Evolutionary conservation across 2,797 vertebrate species (phyloP), one percentile per base, ranked within the genome.

Genomic region (Myotis daubentonii): DNA sequence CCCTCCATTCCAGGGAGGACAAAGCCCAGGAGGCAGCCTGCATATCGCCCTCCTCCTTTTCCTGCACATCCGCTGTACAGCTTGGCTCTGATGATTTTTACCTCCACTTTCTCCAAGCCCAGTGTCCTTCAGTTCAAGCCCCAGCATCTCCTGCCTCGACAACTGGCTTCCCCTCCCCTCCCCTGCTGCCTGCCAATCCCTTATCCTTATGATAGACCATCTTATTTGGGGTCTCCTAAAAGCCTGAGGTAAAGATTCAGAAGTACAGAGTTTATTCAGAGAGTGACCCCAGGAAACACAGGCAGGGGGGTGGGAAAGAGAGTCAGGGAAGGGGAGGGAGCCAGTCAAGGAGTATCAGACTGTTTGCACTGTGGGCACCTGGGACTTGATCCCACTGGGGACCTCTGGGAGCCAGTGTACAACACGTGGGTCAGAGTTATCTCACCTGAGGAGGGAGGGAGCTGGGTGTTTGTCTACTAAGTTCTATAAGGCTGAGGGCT

Each of bases 21-120:
- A 41, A 36, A 86, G 92, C 97, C 81, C 72, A 11, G 92, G 94
- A 94, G 89, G 74, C 57, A 62, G 82, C 38, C 16, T 78, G 84
- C 38, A n/a, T 22, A 19, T 20, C 0, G 0, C 16, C 49, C 38
- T 89, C 47, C 62, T 82, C 41, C 79, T 93, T 79, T 68, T 25
- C 33, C 62, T 55, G 22, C n/a, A 6, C 12, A 49, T 44, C 51
- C 30, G 0, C 38, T 8, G n/a, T 12, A 6, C 60, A 19, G 62
- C 51, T 6, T 1, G 51, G 76, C 87, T 78, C 70, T 71, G 2
- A 25, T 36, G 44, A 65, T 72, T 82, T 82, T 60, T 15, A 41
- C 84, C 25, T 51, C 12, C 12, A 17, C 28, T 57, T 47, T 49
- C 49, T 60, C n/a, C 17, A 1, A 53, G 47, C 60, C 38, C 41